Conservation (phyloP, 2,113 vertebrate species). For the Antechinus stuartii region DNA sequence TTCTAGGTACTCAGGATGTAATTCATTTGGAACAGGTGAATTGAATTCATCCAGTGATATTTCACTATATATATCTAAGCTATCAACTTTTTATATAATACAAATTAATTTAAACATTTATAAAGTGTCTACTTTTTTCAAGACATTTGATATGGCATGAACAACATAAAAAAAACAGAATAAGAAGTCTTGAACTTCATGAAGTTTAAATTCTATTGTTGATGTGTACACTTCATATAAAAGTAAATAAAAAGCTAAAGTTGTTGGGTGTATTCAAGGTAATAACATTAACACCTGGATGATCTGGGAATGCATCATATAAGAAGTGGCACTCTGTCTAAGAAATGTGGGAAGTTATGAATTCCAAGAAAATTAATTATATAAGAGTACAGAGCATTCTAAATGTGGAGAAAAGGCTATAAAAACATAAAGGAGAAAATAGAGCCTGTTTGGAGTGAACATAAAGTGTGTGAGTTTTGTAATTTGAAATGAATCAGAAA, state of each 20-base stretch:
- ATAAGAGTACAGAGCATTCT: background rate
- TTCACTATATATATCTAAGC: background rate
- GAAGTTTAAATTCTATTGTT: background rate
- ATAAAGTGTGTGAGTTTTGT: background rate
- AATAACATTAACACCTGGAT: background rate
- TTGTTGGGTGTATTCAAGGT: background rate
- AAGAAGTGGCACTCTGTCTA: background rate
- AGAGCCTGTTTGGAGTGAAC: background rate
- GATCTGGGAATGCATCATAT: background rate
- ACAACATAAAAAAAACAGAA: background rate
- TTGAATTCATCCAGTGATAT: background rate
- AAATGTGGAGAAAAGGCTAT: background rate
- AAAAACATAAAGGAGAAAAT: background rate
- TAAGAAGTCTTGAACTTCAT: background rate
- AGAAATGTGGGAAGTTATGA: background rate
- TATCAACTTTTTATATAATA: background rate
- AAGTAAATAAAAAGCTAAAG: background rate
- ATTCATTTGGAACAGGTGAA: background rate
- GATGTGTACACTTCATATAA: background rate
- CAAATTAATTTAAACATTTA: background rate
- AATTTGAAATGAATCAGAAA: background rate
- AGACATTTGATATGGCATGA: background rate
- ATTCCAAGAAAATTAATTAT: background rate
- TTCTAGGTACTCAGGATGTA: background rate
- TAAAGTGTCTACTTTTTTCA: background rate